Base-by-base conservation (phyloP, 2,888 invertebrate species). In the Alentia gelatinosa region DNA sequence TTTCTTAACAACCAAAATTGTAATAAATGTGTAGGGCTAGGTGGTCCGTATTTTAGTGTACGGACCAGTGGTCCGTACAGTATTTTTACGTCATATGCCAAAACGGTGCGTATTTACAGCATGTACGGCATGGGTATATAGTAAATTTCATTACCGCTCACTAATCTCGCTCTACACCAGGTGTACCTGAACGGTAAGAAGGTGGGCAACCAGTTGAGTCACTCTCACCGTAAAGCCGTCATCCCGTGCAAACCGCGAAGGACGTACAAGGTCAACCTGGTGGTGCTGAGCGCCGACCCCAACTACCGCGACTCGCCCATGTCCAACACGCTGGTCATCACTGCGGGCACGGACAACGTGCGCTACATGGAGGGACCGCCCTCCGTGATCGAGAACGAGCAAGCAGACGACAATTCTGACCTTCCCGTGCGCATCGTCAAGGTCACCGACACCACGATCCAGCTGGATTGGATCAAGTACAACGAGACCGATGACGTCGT, bases 121-220 rank as follows among this genome's bases (percentile, higher is more conserved):
- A n/a, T n/a, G n/a, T n/a, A n/a, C n/a, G n/a, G n/a, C n/a, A n/a
- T n/a, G n/a, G n/a, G n/a, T n/a, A n/a, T n/a, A n/a, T n/a, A n/a
- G 19, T 56, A n/a, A 56, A 56, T 56, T 56, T n/a, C 47, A 42
- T 42, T 42, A 42, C 47, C 56, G 1, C 74, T n/a, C 42, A 35
- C 42, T 39, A 1, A 84, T 19, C 3, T 30, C 23, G 4, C n/a
- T 5, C 39, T 42, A 15, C 26, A 50, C n/a, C 40, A 95, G 95
- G 94, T 96, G 75, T 95, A 94, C 91, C 92, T 96, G 93, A 96
- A 96, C 93, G 96, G 95, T 83, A 95, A 95, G 93, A 96, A 95
- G 92, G 95, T 95, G 33, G 96, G 96, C 33, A 95, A 94, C 93
- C 94, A 94, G 83, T 93, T 96, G 88, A 95, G 94, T 89, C 93